phyloP scores from a whole-genome alignment of 1,140 invertebrate genomes.

The Macrosteles quadrilineatus region DNA sequence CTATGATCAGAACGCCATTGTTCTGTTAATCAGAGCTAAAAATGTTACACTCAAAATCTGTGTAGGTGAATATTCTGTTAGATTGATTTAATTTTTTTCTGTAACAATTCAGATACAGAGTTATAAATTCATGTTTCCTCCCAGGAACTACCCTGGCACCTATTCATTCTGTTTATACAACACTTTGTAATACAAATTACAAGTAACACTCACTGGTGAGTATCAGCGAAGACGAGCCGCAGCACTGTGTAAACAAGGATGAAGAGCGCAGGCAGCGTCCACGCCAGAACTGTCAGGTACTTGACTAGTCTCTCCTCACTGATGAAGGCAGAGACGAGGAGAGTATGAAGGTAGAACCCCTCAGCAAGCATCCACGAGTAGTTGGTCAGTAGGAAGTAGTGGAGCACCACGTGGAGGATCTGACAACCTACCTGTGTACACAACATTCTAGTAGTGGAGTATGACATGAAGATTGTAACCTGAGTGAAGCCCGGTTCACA shows the following conservation, averaged over 20 bases:
- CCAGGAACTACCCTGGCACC: no score
- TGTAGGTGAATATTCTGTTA: no score
- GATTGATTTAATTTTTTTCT: no score
- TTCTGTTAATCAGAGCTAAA: no score
- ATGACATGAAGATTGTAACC: no score
- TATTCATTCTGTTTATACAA: no score
- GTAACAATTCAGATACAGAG: no score
- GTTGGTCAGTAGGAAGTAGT: constrained; percentile 89
- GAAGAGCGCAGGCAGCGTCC: constrained; percentile 75
- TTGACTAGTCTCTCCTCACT: constrained; percentile 81
- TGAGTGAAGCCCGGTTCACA: no score
- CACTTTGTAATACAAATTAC: no score
- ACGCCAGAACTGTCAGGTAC: constrained; percentile 81
- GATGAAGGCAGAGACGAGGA: constrained; percentile 89
- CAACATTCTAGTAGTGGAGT: constrained; percentile 11
- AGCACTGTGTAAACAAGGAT: constrained; percentile 66
- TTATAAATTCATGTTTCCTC: no score
- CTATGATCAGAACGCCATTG: no score
- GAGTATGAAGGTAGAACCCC: constrained; percentile 90
- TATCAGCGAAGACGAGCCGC: constrained; percentile 59
- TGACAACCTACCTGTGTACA: constrained; percentile 73
- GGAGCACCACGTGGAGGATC: constrained; percentile 77
- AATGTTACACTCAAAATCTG: no score
- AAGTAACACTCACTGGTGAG: constrained; percentile 67
- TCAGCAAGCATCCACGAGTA: constrained; percentile 96